phyloP scores from a whole-genome alignment of 2,888 invertebrate species.

The Arge pagana region DNA sequence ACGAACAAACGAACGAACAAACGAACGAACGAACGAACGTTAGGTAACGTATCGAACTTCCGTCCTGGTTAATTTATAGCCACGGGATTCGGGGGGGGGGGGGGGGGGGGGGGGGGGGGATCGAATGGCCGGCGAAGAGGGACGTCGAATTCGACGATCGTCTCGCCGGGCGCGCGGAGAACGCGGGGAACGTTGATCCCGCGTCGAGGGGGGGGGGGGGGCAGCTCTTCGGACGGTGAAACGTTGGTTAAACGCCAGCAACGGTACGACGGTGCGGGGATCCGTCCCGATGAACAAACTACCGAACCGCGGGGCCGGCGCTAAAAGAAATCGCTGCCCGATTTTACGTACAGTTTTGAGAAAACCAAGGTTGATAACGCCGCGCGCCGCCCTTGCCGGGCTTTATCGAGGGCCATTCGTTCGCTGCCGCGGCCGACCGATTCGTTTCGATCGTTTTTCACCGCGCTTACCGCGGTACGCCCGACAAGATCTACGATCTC shows the following conservation, averaged over 20 bases:
- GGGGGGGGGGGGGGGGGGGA: conserved; percentile 29
- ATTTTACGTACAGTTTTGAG: conserved; percentile 37
- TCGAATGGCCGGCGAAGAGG: background rate
- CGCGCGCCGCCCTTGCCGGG: conserved; percentile 24
- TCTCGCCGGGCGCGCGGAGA: too few species aligned
- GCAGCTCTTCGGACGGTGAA: too few species aligned
- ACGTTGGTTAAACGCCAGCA: conserved; percentile 43
- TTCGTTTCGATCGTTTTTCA: conserved; percentile 41
- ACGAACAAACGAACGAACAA: too few species aligned
- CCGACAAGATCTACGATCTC: too few species aligned
- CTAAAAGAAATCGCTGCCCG: conserved; percentile 15
- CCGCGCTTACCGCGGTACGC: too few species aligned
- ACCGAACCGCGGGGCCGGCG: too few species aligned
- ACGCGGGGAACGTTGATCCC: too few species aligned
- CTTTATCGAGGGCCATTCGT: background rate
- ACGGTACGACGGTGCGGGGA: too few species aligned
- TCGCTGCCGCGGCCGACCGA: conserved; percentile 27
- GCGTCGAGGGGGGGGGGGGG: too few species aligned
- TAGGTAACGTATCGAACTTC: conserved; percentile 49
- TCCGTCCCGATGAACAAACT: too few species aligned
- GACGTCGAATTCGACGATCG: too few species aligned
- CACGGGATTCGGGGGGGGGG: conserved; percentile 49
- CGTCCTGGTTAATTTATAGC: conserved; percentile 48
- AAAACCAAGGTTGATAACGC: conserved; percentile 51
- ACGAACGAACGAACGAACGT: too few species aligned